Evolutionary conservation across 2,888 invertebrate species (phyloP).

Genomic region (Amaurobius ferox): DNA sequence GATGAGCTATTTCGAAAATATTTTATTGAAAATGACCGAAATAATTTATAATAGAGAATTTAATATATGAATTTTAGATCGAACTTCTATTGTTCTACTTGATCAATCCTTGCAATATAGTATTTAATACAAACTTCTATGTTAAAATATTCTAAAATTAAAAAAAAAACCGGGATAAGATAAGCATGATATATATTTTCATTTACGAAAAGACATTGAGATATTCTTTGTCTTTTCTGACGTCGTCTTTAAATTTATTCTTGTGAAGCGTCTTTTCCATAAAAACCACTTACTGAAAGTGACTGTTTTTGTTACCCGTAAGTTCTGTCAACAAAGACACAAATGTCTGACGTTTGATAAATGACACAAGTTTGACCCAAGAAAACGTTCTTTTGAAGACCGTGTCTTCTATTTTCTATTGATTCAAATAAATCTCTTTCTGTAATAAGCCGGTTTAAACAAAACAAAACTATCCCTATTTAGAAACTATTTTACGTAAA

Average conservation of each 20-base stretch:
- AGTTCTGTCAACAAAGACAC: not conserved
- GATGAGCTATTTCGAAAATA: too few relatives aligned
- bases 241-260: not conserved
- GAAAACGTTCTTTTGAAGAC: not conserved
- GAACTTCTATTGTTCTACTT: too few relatives aligned
- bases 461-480: too few relatives aligned
- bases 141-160: too few relatives aligned
- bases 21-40: too few relatives aligned
- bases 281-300: not conserved
- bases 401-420: not conserved
- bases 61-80: too few relatives aligned
- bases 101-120: too few relatives aligned
- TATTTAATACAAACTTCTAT: too few relatives aligned
- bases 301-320: conserved; percentile 1
- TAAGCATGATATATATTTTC: not conserved
- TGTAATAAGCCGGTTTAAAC: not conserved
- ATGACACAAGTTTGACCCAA: conserved; percentile 7
- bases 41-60: too few relatives aligned
- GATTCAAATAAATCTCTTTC: not conserved
- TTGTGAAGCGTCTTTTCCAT: not conserved
- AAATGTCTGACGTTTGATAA: conserved; percentile 13
- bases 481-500: too few relatives aligned
- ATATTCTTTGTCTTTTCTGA: not conserved
- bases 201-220: not conserved
- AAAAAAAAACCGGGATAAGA: too few relatives aligned